Conservation (phyloP, 2,797 vertebrate species). For the Ctenopoma kingsleyae region DNA sequence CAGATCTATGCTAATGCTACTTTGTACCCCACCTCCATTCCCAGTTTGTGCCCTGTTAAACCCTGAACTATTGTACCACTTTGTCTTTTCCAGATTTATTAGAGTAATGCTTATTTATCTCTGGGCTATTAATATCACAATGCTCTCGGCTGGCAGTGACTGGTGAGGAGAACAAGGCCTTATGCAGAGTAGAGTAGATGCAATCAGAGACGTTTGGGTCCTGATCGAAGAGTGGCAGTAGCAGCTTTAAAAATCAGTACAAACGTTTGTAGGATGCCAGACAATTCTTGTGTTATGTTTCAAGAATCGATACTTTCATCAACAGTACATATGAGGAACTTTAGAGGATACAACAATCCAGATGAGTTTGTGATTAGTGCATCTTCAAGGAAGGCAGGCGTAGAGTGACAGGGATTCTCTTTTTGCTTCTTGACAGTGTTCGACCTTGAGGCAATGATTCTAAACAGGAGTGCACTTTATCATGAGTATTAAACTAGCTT, state of each 20-base stretch:
- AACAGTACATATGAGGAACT: background rate
- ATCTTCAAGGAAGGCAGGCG: constrained; percentile 3
- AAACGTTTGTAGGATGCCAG: constrained; percentile 2
- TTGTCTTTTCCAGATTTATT: constrained; percentile 5
- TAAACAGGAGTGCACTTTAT: background rate
- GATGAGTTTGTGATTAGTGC: constrained; percentile 8
- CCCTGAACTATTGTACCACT: constrained; percentile 5
- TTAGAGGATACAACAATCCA: background rate
- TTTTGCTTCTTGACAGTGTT: constrained; percentile 17
- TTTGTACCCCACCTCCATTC: constrained; percentile 4
- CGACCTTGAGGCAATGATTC: constrained; percentile 26
- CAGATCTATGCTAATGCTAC: background rate
- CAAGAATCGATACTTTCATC: background rate
- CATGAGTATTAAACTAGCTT: constrained; percentile 18
- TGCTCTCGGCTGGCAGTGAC: constrained; percentile 15
- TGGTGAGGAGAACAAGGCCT: constrained; percentile 11
- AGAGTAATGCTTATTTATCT: constrained; percentile 12
- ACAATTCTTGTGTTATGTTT: background rate
- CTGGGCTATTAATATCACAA: constrained; percentile 12
- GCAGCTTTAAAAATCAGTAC: background rate
- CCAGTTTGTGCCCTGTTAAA: background rate
- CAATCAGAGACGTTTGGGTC: background rate
- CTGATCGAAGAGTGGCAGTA: background rate
- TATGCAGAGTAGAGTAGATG: background rate
- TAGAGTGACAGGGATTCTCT: constrained; percentile 1